Evolutionary conservation across 2,113 vertebrate species (phyloP).

Genomic region (Amia ocellicauda): DNA sequence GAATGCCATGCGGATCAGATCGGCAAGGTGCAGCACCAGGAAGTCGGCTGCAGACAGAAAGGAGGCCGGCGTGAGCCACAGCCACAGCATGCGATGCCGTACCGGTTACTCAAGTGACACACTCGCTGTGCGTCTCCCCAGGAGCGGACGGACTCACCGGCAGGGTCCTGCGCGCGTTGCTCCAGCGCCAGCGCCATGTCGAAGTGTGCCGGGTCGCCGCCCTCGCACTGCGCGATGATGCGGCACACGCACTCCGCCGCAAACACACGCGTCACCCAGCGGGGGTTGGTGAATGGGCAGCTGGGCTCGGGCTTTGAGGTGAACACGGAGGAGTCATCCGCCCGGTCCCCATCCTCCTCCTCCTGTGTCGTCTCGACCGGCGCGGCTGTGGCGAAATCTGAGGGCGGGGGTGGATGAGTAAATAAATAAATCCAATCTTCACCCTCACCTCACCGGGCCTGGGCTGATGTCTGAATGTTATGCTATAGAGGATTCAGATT

Average conservation of each 20-base stretch:
- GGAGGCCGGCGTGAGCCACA: background rate
- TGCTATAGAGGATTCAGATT: no score
- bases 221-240: slow-evolving; percentile 80
- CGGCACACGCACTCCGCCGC: slow-evolving; percentile 83
- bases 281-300: slow-evolving; percentile 76
- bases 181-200: slow-evolving; percentile 82
- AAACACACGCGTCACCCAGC: slow-evolving; percentile 87
- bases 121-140: no score
- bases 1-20: slow-evolving; percentile 93
- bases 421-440: no score
- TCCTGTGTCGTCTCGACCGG: slow-evolving; percentile 72
- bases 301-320: slow-evolving; percentile 59
- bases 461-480: no score
- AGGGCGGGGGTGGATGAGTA: slow-evolving; percentile 30
- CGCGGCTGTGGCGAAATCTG: slow-evolving; percentile 60
- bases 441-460: background rate
- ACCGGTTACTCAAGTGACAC: background rate
- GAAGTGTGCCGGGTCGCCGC: slow-evolving; percentile 72
- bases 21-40: slow-evolving; percentile 84
- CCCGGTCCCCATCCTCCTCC: slow-evolving; percentile 68
- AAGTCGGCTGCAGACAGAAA: slow-evolving; percentile 69
- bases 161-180: slow-evolving; percentile 72
- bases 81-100: background rate
- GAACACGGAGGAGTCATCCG: slow-evolving; percentile 75
- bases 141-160: slow-evolving; percentile 57